Evolutionary conservation across 2,797 vertebrate species (phyloP), one percentile per base, ranked within the genome.

Genomic region (Chaetophractus vellerosus): DNA sequence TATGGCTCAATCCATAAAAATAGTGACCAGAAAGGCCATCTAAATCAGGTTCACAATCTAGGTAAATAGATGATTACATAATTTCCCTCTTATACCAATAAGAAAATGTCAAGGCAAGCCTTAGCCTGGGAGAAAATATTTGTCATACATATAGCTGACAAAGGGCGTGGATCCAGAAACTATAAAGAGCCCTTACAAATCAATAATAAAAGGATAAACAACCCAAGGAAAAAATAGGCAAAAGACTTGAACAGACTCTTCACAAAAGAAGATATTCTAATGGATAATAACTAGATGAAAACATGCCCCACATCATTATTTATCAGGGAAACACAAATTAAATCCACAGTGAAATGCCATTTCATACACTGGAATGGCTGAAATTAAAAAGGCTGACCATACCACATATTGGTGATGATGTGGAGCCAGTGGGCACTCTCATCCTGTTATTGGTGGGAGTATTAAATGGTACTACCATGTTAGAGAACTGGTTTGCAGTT

Each of bases 251-350:
- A 64, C 28, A 82, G 36, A 59, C n/a, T 15, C 0, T 66, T 79
- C 31, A 38, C 10, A 84, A 71, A 64, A 90, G 63, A 52, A 57
- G 24, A 21, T 45, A 57, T 23, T 7, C 2, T 28, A 38, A 52
- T 76, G 36, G 8, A 9, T 48, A 48, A 36, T 61, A 61, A 55
- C 38, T 76, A 2, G 31, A 59, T 88, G 52, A 79, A 94, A 90
- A 19, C 19, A 6, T 23, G 9, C 10, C 83, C 11, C 6, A 55
- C 1, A 9, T 26, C 28, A 1, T 36, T 36, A 33, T 24, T 18
- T 33, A 92, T 45, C 38, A 52, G 91, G 61, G 45, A 96, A 95
- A 95, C 41, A 38, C 24, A 72, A 52, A 52, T 72, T 55, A 69
- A 88, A 74, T 59, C 76, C n/a, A 52, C 8, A 78, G 33, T 36